Evolutionary conservation across 2,888 invertebrate genomes (phyloP), one percentile per base, ranked within the genome.

Genomic region (Creontiades dilutus): DNA sequence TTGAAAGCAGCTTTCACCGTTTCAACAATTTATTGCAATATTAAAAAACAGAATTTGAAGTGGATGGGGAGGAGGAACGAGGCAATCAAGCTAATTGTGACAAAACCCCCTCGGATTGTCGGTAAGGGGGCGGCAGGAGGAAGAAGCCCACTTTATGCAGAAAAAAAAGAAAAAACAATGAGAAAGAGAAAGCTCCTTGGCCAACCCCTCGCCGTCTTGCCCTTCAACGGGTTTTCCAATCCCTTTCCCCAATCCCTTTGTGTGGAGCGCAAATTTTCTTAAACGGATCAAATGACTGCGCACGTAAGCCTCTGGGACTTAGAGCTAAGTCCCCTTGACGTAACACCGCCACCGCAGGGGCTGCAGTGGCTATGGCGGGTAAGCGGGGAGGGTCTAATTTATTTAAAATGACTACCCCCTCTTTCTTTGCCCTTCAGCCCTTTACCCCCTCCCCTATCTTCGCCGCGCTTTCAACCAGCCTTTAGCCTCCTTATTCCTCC

Each of bases 191-290:
- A 78, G 46, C 78, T 78, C 78, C 78, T 47, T 19, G 47, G 47
- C 37, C 78, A 14, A 27, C 52, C 19, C 48, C 85, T 57, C 57
- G 27, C 85, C 61, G n/a, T 37, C 28, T 61, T n/a, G 46, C 37
- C 61, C 61, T 14, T 48, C 47, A 57, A 68, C 61, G 85, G 61
- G 85, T 86, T 19, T 52, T 89, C 90, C 90, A 91, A 91, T 91
- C 90, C 91, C 90, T 86, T 68, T 68, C 57, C 86, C 89, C 90
- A 90, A 90, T 90, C 90, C 91, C 88, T 90, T 90, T 90, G 90
- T 91, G 91, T 91, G 91, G 90, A 90, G 91, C 91, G 91, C 91
- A 91, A 91, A 91, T 91, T 91, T 91, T 91, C 91, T 91, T 91
- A 91, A 91, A 91, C 91, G 91, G 91, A 90, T 91, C 91, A 91